These are phyloP conservation scores for Notocelia uddmanniana DNA, from an alignment of 2,888 invertebrate species.

Conservation along the genomic window DNA sequence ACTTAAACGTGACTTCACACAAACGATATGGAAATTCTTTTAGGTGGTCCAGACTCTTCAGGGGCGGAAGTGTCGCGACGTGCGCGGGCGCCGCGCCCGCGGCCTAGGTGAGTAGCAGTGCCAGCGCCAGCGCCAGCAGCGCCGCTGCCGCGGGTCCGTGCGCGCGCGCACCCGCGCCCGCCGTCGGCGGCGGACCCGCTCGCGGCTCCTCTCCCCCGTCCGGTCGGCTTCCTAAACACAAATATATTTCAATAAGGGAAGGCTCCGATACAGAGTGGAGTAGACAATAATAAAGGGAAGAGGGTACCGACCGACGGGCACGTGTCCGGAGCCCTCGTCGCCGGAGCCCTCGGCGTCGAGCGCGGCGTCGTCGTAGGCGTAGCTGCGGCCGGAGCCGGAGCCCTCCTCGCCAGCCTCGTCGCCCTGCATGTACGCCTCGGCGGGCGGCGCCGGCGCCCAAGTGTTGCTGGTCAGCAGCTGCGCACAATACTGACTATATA, in stretches of 20 bases:
- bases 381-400: conserved; percentile 86
- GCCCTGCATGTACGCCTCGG: conserved; percentile 85
- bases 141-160: conserved; percentile 55
- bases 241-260: background rate
- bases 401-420: conserved; percentile 86
- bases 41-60: conserved; percentile 48
- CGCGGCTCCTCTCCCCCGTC: conserved; percentile 60
- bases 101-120: conserved; percentile 59
- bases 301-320: conserved; percentile 63
- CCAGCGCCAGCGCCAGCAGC: conserved; percentile 54
- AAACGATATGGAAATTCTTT: conserved; percentile 66
- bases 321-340: conserved; percentile 78
- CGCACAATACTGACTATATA: conserved; percentile 37
- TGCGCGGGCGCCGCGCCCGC: background rate
- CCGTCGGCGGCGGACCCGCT: conserved; percentile 66
- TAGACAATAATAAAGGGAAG: background rate
- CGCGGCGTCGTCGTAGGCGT: conserved; percentile 79
- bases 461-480: conserved; percentile 76
- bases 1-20: conserved; percentile 51
- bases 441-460: conserved; percentile 65
- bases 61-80: background rate
- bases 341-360: conserved; percentile 80
- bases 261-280: background rate
- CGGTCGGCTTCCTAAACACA: conserved; percentile 50
- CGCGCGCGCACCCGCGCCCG: conserved; percentile 57